Evolutionary conservation across 2,888 invertebrate genomes (phyloP), one percentile per base, ranked within the genome.

Genomic region (Laothoe populi): DNA sequence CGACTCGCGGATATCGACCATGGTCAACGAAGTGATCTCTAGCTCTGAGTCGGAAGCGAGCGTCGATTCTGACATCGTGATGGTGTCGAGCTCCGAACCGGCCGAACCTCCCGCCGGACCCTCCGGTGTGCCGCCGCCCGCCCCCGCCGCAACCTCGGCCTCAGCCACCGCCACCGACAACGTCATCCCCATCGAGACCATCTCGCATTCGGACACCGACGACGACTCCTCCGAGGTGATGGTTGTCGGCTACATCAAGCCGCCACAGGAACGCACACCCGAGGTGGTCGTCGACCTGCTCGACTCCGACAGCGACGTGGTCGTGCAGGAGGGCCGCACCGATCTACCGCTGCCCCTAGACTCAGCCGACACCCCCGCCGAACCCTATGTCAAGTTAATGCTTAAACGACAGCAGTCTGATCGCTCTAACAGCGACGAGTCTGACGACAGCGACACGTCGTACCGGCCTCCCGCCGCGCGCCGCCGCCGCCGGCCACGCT

Each of bases 211-310:
- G 0, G 92, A 91, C 72, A 84, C 91, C 0, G 90, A 90, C 69
- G 88, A 90, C 66, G 93, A 93, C 62, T 91, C 90, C 11, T 92
- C 93, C 26, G 94, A 94, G 66, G 94, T 95, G 26, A 92, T 94
- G 79, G 92, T 96, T 60, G 93, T 96, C 10, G 95, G 94, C 1
- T 95, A 94, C 73, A 94, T 95, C 35, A 95, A 95, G 77, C 95
- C 95, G 42, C 95, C 94, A 64, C 93, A 93, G 67, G 94, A 95
- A 69, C 89, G 95, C 63, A 95, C 95, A 45, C 96, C 96, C 0
- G 95, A 95, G 78, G 91, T 95, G 0, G 94, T 95, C 19, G 94
- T 95, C 19, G 94, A 94, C 69, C 77, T 95, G 63, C 79, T 93
- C 11, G 94, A 93, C n/a, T 94, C 94, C 2, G 94, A 94, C 72